Percentiles rank a stretch among this genome's conserved stretches.
Evolutionary conservation across 2,888 invertebrate genomes (phyloP).

Genomic region (Deladenus siricidicola): DNA sequence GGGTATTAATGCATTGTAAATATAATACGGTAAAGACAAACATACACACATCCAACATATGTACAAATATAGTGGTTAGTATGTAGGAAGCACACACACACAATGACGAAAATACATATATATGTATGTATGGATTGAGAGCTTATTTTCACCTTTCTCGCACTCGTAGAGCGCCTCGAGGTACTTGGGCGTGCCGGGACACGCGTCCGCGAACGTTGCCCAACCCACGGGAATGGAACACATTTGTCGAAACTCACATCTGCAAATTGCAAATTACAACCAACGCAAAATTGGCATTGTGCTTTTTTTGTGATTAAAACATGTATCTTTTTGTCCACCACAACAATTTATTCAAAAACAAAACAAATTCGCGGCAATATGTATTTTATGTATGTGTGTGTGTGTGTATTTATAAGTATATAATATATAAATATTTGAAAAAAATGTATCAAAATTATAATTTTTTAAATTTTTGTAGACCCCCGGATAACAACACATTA

Average conservation of each 20-base stretch:
- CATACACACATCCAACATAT: too few relatives aligned
- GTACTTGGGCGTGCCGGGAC: slow-evolving; percentile 82
- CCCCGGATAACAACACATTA: too few relatives aligned
- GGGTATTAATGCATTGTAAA: too few relatives aligned
- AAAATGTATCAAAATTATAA: neutral
- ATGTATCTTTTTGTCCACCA: neutral
- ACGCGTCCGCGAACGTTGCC: slow-evolving; percentile 52
- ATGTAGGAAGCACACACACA: too few relatives aligned
- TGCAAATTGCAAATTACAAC: neutral
- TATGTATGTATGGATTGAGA: too few relatives aligned
- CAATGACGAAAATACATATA: too few relatives aligned
- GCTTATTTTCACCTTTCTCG: slow-evolving; percentile 12
- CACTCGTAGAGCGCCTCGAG: slow-evolving; percentile 87
- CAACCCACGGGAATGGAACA: slow-evolving; percentile 14
- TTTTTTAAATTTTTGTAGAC: too few relatives aligned
- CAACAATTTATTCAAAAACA: neutral
- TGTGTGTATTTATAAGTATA: too few relatives aligned
- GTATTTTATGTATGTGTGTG: too few relatives aligned
- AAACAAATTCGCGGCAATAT: too few relatives aligned
- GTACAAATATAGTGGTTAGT: too few relatives aligned
- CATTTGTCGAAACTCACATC: slow-evolving; percentile 14
- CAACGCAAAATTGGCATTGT: neutral
- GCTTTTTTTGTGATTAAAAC: neutral
- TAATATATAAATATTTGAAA: neutral
- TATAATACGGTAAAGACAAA: too few relatives aligned